Conservation (phyloP, 1,140 invertebrate genomes). For the Agraylea sexmaculata region DNA sequence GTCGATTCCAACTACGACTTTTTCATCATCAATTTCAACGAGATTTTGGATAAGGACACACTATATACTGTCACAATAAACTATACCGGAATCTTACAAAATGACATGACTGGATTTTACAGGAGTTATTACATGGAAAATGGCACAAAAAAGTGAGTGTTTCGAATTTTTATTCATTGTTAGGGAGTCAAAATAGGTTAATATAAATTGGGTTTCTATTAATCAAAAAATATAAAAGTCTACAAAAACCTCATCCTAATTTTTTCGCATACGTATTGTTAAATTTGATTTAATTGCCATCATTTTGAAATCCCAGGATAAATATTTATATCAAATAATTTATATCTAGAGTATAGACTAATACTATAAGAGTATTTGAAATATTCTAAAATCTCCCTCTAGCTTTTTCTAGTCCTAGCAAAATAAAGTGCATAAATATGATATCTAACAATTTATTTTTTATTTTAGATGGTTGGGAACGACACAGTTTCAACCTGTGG, state of each 20-base stretch:
- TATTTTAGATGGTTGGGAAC: constrained; percentile 48
- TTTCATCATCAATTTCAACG: constrained; percentile 23
- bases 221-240: not conserved
- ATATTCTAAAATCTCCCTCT: no score
- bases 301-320: no score
- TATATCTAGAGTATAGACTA: no score
- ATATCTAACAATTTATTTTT: no score
- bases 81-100: constrained; percentile 42
- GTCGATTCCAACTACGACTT: constrained; percentile 28
- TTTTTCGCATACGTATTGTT: no score
- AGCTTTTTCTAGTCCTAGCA: no score
- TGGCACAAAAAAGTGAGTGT: constrained; percentile 8
- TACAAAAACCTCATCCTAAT: not conserved
- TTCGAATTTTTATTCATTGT: not conserved
- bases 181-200: not conserved
- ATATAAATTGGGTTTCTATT: not conserved
- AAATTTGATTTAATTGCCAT: no score
- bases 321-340: no score
- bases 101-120: constrained; percentile 67
- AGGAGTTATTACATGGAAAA: constrained; percentile 54
- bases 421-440: no score
- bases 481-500: constrained; percentile 72
- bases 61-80: not conserved
- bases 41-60: constrained; percentile 10
- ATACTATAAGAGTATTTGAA: no score